Conservation (phyloP, 2,888 invertebrate species). For the Trypoxylon attenuatum region DNA sequence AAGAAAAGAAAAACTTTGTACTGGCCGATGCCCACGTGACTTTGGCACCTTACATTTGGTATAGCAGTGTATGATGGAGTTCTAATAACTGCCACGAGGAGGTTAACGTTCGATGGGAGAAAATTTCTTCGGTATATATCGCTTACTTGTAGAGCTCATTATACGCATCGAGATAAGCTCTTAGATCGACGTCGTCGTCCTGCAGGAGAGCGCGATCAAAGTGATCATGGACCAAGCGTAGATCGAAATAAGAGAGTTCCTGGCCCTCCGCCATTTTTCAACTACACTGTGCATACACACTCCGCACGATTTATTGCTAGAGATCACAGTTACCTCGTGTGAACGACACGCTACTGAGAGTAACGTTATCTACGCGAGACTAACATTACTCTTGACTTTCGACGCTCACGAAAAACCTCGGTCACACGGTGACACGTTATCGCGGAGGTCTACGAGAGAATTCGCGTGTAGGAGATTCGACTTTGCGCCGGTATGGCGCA, state of each 20-base stretch:
- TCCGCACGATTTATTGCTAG: no score
- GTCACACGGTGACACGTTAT: no score
- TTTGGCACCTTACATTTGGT: no score
- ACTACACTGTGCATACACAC: neutral
- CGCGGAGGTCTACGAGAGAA: no score
- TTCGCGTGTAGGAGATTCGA: neutral
- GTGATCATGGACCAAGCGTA: constrained; percentile 79
- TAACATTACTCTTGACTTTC: constrained; percentile 3
- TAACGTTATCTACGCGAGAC: constrained; percentile 18
- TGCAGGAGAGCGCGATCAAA: constrained; percentile 81
- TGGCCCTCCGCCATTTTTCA: constrained; percentile 66
- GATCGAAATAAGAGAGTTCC: constrained; percentile 75
- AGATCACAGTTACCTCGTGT: constrained; percentile 3
- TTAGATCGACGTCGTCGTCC: constrained; percentile 84
- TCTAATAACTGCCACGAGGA: neutral
- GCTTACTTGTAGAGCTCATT: constrained; percentile 89
- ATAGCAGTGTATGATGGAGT: neutral
- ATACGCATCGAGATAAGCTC: constrained; percentile 85
- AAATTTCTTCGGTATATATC: constrained; percentile 61
- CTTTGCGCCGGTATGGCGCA: neutral
- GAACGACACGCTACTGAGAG: constrained; percentile 11
- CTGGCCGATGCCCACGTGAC: no score
- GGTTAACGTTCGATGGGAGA: constrained; percentile 34
- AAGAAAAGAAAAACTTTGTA: no score
- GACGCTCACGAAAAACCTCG: no score